A percentile compares a stretch with the other conserved stretches of the same genome.
These are phyloP conservation scores for Phengaris alcon DNA, from an alignment of 2,888 invertebrate species.

Conservation along the genomic window DNA sequence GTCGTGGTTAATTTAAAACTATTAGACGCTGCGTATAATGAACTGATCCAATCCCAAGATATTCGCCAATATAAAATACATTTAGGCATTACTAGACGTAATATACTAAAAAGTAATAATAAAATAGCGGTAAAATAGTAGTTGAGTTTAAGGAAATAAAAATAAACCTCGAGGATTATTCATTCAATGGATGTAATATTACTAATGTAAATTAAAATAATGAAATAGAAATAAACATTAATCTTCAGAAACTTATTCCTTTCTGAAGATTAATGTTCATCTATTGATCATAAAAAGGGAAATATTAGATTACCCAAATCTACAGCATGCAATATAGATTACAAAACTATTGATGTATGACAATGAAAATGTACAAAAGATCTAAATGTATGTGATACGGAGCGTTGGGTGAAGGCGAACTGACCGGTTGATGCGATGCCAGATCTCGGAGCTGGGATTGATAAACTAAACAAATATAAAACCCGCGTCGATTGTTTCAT, in stretches of 20 bases:
- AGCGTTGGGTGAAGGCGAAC: not conserved
- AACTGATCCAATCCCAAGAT: no score
- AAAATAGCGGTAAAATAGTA: not conserved
- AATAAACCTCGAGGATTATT: no score
- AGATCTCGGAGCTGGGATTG: slow-evolving; percentile 10
- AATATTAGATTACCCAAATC: not conserved
- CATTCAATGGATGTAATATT: no score
- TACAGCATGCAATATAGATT: not conserved
- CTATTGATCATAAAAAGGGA: not conserved
- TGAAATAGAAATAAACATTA: no score
- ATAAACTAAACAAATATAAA: slow-evolving; percentile 18
- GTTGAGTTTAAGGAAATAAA: not conserved
- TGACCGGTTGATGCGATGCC: not conserved
- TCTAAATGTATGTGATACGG: not conserved
- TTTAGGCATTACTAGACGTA: no score
- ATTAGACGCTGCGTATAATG: not conserved
- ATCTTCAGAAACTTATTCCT: not conserved
- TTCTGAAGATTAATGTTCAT: no score
- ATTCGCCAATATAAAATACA: no score
- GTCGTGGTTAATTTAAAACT: not conserved
- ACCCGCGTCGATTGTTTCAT: slow-evolving; percentile 17
- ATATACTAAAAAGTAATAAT: no score
- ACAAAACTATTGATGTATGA: not conserved
- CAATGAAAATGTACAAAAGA: not conserved
- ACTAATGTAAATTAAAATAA: no score